Base-by-base conservation (phyloP, 2,113 vertebrate species). In the Protomyctophum bolini region DNA sequence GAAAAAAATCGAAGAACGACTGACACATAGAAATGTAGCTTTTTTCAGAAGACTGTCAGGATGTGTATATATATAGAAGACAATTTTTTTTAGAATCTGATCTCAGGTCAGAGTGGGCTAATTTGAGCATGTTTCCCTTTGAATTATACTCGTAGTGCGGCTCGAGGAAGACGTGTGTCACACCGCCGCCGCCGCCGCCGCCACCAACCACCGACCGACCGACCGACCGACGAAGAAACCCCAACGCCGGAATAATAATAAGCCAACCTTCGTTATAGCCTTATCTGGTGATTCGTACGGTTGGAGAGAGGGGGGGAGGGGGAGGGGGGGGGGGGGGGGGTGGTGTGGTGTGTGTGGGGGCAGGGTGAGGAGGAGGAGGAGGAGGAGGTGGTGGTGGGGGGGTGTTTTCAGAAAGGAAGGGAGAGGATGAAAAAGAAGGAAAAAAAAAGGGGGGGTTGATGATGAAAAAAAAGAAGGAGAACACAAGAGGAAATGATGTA, bases 241-340 rank as follows among this genome's bases (percentile, higher is more conserved):
- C 7, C 65, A 63, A 77, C 11, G 29, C 55, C 10, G 73, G 63
- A 67, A 67, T 81, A 82, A 67, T 81, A 82, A 87, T 75, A 86
- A 70, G 77, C 72, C 68, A 83, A 83, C 66, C 79, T 88, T 91
- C 72, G 84, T 90, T 88, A 89, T 88, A 89, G 86, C 64, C 60
- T 76, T 76, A 83, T 77, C 83, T 83, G 79, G 33, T 85, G 76
- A 83, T 83, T 87, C 79, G 63, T 71, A n/a, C 48, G 79, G 78
- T 52, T 55, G 33, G 45, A 9, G 8, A 15, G 41, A 14, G 61
- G 8, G 11, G 7, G 46, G 45, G 0, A 0, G 58, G 10, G 58
- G 10, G 57, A 7, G 56, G 10, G 58, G 2, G 58, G 10, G 58
- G 10, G 58, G 7, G 33, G 12, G n/a, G n/a, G n/a, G n/a, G n/a